Evolutionary conservation across 2,888 invertebrate species (phyloP), one percentile per base, ranked within the genome.

Genomic region (Nomada fabriciana): DNA sequence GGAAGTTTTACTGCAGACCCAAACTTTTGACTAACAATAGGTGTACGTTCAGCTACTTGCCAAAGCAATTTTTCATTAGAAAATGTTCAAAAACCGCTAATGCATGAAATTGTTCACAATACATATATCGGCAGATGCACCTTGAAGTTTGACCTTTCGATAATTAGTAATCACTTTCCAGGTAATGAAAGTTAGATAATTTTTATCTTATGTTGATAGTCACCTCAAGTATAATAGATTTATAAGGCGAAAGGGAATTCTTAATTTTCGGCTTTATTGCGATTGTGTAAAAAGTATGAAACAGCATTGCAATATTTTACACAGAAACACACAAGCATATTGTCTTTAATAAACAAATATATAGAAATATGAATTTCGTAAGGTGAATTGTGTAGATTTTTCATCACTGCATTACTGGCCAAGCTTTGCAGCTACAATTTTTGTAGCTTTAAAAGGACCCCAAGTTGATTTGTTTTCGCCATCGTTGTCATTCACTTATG

Each of bases 61-160:
- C 7, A 36, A 36, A 36, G 36, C 36, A 36, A 36, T 36, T 36
- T 36, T 36, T 36, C 7, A 36, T 36, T 36, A 36, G 36, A 36
- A 36, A 36, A 36, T 36, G 7, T 36, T 0, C 7, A 52, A 36
- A 29, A 53, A 43, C 2, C 7, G 18, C 18, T 25, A 20, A 63
- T 59, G 43, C 29, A 69, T 29, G 11, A 29, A 64, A 79, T 52
- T 59, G 47, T 36, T 52, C 2, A 43, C 13, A 42, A 53, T 11
- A 15, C 47, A 47, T 47, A 13, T 87, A 77, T 80, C 77, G 75
- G 53, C 59, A 52, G 47, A 59, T 76, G 64, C 84, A 84, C 81
- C 69, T 87, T 84, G 84, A 87, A 88, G 68, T 84, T 88, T 88
- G 83, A 55, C 76, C 82, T 79, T 57, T 61, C 57, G 71, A 79